Evolutionary conservation across 2,888 invertebrate species (phyloP).

Genomic region (Allolobophora icterica): DNA sequence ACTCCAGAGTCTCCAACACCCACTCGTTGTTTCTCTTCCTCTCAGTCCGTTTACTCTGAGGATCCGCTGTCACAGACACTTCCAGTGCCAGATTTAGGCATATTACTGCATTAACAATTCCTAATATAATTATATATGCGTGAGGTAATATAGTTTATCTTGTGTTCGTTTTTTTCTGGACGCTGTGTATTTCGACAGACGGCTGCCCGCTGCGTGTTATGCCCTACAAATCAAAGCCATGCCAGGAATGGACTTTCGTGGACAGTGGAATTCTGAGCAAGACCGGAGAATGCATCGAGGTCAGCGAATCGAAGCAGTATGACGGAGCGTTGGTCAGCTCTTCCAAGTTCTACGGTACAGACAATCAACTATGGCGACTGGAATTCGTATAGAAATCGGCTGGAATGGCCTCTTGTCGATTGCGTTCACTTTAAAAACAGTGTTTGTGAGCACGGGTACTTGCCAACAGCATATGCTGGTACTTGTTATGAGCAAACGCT

Average conservation of each 20-base stretch:
- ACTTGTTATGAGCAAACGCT: not conserved
- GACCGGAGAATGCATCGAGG: not conserved
- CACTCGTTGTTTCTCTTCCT: no score
- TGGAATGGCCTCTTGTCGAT: no score
- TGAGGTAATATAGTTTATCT: no score
- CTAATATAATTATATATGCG: no score
- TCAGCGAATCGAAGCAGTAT: not conserved
- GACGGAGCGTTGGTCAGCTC: not conserved
- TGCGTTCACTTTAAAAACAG: not conserved
- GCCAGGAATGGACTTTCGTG: not conserved
- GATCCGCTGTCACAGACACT: no score
- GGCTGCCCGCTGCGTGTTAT: not conserved
- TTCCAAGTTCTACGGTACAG: not conserved
- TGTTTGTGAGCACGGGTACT: not conserved
- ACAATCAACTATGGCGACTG: not conserved
- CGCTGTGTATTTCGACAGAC: not conserved
- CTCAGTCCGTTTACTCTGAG: no score
- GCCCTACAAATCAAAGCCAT: not conserved
- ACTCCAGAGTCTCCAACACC: no score
- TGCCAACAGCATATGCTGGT: not conserved
- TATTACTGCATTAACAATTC: no score
- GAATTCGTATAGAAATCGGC: not conserved
- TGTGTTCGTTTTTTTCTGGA: not conserved
- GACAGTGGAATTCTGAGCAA: not conserved
- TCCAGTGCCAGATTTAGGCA: no score